These are phyloP conservation scores for Sphaerophoria rueppellii DNA, from an alignment of 2,888 invertebrate species.

Conservation along the genomic window DNA sequence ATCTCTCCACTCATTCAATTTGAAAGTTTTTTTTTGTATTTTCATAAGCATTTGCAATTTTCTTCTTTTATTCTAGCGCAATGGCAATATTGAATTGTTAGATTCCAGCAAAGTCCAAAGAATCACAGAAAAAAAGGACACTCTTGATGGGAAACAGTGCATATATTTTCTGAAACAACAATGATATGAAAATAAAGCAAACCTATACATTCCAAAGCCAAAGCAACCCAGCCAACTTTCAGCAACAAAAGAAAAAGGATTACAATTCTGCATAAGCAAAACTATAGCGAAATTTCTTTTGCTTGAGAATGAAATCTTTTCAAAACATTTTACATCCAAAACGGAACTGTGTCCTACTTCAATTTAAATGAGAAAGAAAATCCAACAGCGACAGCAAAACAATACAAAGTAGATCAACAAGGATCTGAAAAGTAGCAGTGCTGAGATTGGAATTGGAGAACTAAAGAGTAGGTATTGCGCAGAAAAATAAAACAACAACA, in stretches of 20 bases:
- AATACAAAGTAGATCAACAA: slow-evolving; percentile 31
- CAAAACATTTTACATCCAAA: slow-evolving; percentile 64
- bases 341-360: slow-evolving; percentile 63
- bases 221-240: slow-evolving; percentile 5
- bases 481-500: slow-evolving; percentile 40
- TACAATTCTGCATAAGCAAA: slow-evolving; percentile 23
- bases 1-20: slow-evolving; percentile 16
- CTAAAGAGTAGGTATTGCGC: slow-evolving; percentile 38
- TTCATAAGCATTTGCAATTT: slow-evolving; percentile 41
- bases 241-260: slow-evolving; percentile 29
- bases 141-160: neutral
- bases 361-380: slow-evolving; percentile 39
- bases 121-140: slow-evolving; percentile 7
- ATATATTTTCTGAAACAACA: slow-evolving; percentile 11
- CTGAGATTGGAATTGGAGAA: neutral
- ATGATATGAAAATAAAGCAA: slow-evolving; percentile 16
- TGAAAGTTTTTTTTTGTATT: neutral
- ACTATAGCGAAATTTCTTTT: slow-evolving; percentile 26
- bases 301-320: slow-evolving; percentile 70
- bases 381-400: slow-evolving; percentile 22
- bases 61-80: slow-evolving; percentile 57
- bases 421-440: slow-evolving; percentile 28
- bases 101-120: slow-evolving; percentile 12
- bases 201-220: slow-evolving; percentile 10
- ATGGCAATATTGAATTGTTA: slow-evolving; percentile 60